Evolutionary conservation across 2,113 vertebrate genomes (phyloP).

Genomic region (Antechinus flavipes): DNA sequence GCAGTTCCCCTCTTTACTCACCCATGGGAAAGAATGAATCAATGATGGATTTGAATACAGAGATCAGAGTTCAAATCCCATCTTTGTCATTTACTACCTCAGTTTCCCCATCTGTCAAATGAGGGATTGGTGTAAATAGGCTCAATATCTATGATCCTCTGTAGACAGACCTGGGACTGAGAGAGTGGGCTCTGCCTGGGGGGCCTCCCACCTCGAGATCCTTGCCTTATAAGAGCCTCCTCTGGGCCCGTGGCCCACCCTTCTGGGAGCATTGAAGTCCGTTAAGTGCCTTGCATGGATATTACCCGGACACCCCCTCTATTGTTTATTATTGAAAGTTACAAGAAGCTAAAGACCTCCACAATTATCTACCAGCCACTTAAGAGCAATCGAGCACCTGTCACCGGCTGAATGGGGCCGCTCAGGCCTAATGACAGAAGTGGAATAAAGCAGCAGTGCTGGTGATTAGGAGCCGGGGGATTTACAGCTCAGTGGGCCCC

Average conservation of each 20-base stretch:
- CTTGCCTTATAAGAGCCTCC: constrained; percentile 45
- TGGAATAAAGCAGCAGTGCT: constrained; percentile 70
- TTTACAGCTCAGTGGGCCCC: constrained; percentile 60
- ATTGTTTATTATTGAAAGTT: constrained; percentile 82
- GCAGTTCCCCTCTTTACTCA: not conserved
- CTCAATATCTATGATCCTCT: not conserved
- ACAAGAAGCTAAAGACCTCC: constrained; percentile 83
- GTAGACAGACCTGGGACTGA: not conserved
- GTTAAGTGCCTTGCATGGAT: constrained; percentile 54
- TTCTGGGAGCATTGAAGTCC: not conserved
- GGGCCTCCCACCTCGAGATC: not conserved
- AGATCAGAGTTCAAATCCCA: not conserved
- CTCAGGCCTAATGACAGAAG: constrained; percentile 76
- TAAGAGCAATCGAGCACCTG: constrained; percentile 83
- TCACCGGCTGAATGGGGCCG: constrained; percentile 77
- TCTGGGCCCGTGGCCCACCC: not conserved
- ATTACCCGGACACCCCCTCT: constrained; percentile 36
- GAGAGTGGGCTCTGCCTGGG: not conserved
- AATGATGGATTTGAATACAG: not conserved
- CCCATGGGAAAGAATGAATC: not conserved
- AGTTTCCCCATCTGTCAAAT: not conserved
- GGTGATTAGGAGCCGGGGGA: constrained; percentile 45
- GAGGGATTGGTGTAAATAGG: not conserved
- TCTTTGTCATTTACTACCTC: not conserved
- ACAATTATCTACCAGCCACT: constrained; percentile 81